A percentile compares a stretch with the other conserved stretches of the same genome.
Conservation (phyloP, 35 echinoderm and acorn worm species). For the Ophiothrix spiculata region DNA sequence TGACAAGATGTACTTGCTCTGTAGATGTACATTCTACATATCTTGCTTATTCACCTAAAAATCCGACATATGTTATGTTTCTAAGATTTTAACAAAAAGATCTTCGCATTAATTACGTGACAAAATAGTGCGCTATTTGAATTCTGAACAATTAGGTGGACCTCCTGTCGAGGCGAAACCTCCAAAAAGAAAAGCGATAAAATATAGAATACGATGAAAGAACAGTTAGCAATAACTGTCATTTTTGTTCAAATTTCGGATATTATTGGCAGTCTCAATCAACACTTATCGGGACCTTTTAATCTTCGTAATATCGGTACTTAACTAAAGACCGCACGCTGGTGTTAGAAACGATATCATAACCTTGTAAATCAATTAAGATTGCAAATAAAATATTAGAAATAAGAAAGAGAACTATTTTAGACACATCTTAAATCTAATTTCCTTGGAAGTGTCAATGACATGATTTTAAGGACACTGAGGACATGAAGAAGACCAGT, state of each 20-base stretch:
- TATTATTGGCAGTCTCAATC: background rate
- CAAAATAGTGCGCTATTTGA: no score
- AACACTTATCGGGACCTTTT: background rate
- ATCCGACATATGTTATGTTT: no score
- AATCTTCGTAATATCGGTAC: background rate
- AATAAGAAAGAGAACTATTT: background rate
- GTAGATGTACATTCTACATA: no score
- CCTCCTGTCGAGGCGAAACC: no score
- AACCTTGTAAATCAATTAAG: constrained; percentile 5
- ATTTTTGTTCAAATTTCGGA: background rate
- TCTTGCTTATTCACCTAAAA: no score
- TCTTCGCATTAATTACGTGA: no score
- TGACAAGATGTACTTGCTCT: no score
- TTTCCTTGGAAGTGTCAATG: background rate
- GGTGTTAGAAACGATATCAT: background rate
- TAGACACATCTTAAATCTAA: background rate
- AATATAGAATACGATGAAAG: background rate
- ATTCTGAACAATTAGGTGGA: no score
- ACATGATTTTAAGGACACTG: background rate
- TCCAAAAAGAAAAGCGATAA: no score
- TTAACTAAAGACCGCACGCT: background rate
- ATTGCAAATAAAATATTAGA: background rate
- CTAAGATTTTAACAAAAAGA: no score
- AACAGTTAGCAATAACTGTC: background rate
- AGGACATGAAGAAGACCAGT: no score